Base-by-base conservation (phyloP, 2,113 vertebrate species). In the Sakesphorus luctuosus region DNA sequence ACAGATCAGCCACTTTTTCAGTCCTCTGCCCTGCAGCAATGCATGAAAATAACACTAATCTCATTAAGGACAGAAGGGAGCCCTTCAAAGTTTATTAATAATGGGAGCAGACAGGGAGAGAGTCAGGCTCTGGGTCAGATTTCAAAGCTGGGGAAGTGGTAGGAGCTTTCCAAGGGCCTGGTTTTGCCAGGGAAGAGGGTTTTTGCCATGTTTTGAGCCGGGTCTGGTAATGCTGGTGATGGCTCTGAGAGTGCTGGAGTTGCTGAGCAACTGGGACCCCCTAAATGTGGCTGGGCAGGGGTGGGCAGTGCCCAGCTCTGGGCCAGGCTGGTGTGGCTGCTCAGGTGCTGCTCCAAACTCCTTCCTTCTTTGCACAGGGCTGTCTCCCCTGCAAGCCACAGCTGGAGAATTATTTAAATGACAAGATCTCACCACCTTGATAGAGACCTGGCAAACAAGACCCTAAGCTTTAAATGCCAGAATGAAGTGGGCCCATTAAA, bases 21-120 rank as follows among this genome's bases (percentile, higher is more conserved):
- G 86, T 89, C 94, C 92, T 93, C 43, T 93, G 96, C 94, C 96
- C 96, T 76, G 95, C 93, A 93, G 96, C 96, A 92, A 96, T 44
- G 94, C 96, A 97, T 96, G 96, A 96, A 97, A 97, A 97, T 97
- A 95, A 96, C 96, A 96, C 97, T 97, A 97, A 97, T 97, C 97
- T 97, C 97, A 97, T 97, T 97, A 97, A 90, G 96, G 97, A 84
- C 95, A 97, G 97, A 97, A 97, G 95, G 96, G 96, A 96, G 93
- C 92, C 95, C 95, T 97, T 97, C 97, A 91, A 96, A 95, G 96
- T 97, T 96, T 97, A 97, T 97, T 97, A 97, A 97, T 97, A 96
- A 97, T 91, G 93, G 96, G 95, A 96, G 84, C 91, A 96, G 97
- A 97, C 95, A 96, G 93, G 91, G 95, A 93, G 80, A 89, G 94